These are phyloP conservation scores for Habropoda laboriosa DNA, from an alignment of 1,140 invertebrate genomes.

Conservation along the genomic window DNA sequence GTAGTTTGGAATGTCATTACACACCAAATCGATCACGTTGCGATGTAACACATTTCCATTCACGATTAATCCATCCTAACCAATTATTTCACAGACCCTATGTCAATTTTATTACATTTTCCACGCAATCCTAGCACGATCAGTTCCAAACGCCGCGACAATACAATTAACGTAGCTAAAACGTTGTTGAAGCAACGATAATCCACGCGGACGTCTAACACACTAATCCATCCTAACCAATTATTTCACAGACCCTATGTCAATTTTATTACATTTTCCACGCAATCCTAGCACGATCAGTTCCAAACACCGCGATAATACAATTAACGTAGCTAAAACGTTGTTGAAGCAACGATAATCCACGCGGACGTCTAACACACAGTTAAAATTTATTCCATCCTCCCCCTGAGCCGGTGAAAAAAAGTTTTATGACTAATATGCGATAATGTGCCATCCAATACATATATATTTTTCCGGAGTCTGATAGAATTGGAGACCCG, in stretches of 20 bases:
- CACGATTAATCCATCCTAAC: too few species aligned
- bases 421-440: conserved; percentile 74
- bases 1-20: too few species aligned
- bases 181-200: conserved; percentile 40
- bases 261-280: too few species aligned
- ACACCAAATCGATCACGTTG: too few species aligned
- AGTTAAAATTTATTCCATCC: conserved; percentile 60
- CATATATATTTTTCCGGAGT: conserved; percentile 66
- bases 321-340: conserved; percentile 45
- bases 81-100: too few species aligned
- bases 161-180: conserved; percentile 43
- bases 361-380: conserved; percentile 56
- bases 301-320: not conserved
- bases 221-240: too few species aligned
- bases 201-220: conserved; percentile 60
- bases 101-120: too few species aligned
- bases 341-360: conserved; percentile 52
- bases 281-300: not conserved
- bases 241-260: too few species aligned
- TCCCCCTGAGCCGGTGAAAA: conserved; percentile 31
- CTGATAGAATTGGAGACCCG: conserved; percentile 72
- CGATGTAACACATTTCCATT: too few species aligned
- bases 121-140: fast-evolving
- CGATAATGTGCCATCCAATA: conserved; percentile 73
- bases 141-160: not conserved